Evolutionary conservation across 2,797 vertebrate species (phyloP).

Genomic region (Dendrocincla tyrannina): DNA sequence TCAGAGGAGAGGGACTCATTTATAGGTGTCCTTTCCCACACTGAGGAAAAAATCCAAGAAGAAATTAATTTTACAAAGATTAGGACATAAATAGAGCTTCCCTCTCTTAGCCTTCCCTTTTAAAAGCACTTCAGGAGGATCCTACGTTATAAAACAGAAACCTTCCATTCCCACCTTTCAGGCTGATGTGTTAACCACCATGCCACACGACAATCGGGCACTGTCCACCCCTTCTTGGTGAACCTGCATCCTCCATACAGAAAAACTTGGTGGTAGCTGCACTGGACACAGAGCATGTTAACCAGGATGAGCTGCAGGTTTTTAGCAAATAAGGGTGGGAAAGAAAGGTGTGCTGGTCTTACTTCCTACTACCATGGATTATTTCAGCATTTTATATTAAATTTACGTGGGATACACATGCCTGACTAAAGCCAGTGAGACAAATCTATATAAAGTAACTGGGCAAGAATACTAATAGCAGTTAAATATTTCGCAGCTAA

Average conservation of each 20-base stretch:
- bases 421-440: background rate
- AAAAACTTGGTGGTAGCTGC: background rate
- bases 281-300: background rate
- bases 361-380: background rate
- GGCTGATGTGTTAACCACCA: background rate
- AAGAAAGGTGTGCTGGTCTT: background rate
- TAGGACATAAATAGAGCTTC: background rate
- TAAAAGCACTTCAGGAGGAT: background rate
- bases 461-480: background rate
- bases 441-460: background rate
- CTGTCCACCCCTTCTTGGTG: background rate
- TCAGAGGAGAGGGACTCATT: background rate
- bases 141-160: background rate
- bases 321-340: background rate
- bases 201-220: background rate
- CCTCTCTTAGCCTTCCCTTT: background rate
- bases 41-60: background rate
- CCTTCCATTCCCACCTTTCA: background rate
- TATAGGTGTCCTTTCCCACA: rapidly evolving
- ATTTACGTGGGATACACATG: background rate
- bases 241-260: background rate
- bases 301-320: background rate
- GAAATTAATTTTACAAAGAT: background rate
- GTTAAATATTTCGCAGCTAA: background rate
- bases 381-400: background rate